Base-by-base conservation (phyloP, 1,140 invertebrate species). In the Arctopsyche grandis region DNA sequence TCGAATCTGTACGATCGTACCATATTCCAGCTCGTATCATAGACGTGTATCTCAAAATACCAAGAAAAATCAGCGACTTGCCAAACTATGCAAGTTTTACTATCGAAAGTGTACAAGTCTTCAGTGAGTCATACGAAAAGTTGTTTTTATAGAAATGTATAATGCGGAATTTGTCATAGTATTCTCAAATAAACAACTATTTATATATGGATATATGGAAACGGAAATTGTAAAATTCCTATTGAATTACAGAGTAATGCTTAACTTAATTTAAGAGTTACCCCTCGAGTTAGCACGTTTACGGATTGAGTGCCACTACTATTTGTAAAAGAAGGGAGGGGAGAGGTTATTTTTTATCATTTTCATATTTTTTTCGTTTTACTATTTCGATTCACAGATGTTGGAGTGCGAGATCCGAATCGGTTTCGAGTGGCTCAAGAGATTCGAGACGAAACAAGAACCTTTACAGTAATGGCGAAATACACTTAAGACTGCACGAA, bases 191-290 rank as follows among this genome's bases (percentile, higher is more conserved):
- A 60, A 16, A 60, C 9, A 60, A 5, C 56, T 60, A 60, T 60
- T 4, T 7, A 38, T 38, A 60, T 38, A 60, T 19, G 19, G 21
- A 38, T 38, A 60, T 38, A 60, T 19, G 19, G 21, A 60, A 60
- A 16, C 56, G 56, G 56, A 60, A 9, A 60, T 60, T 21, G 56
- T 60, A 60, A 21, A 60, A 60, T 60, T 60, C 56, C 16, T 19
- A 60, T 9, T 60, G 56, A 21, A 60, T 60, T 60, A 60, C 56
- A n/a, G 16, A 19, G 29, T 38, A 38, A 38, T 38, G 7, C 29
- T 38, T 38, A n/a, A 38, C 29, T 38, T 38, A 1, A 38, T 38
- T 38, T 38, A 38, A 38, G 29, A 38, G 29, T 38, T 38, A 38
- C 29, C 29, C 29, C 29, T 38, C 29, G 7, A 1, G 29, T 38